A percentile compares a stretch with the other conserved stretches of the same genome.
Conservation (phyloP, 1,140 invertebrate species). For the Hesperophylax magnus region DNA sequence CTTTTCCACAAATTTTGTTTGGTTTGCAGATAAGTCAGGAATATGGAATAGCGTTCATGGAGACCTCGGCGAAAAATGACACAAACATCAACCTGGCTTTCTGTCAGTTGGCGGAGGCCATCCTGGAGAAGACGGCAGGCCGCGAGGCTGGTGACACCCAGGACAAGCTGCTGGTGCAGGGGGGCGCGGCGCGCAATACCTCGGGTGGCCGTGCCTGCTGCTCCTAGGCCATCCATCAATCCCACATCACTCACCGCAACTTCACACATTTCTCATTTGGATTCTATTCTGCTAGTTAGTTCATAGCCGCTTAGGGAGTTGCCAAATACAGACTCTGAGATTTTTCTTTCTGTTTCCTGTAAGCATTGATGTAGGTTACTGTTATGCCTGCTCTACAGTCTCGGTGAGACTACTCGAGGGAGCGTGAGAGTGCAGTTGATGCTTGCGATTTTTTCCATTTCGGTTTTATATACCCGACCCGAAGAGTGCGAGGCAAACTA, state of each 20-base stretch:
- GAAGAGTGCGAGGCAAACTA: no score
- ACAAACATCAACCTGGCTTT: slow-evolving; percentile 94
- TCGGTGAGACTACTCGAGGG: no score
- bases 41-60: slow-evolving; percentile 95
- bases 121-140: slow-evolving; percentile 69
- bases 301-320: slow-evolving; percentile 40
- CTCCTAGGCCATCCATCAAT: slow-evolving; percentile 59
- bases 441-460: no score
- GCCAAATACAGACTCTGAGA: slow-evolving; percentile 45
- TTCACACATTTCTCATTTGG: slow-evolving; percentile 41
- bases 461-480: no score
- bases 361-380: no score
- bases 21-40: slow-evolving; percentile 81
- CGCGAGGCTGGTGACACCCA: slow-evolving; percentile 64
- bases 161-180: slow-evolving; percentile 63
- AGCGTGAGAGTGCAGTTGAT: no score
- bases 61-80: slow-evolving; percentile 93
- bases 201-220: slow-evolving; percentile 64
- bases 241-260: neutral
- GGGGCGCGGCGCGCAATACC: slow-evolving; percentile 65
- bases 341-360: neutral
- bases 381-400: no score
- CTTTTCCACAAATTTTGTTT: neutral
- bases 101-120: slow-evolving; percentile 86
- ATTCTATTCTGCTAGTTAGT: slow-evolving; percentile 44